Evolutionary conservation across 2,113 vertebrate species (phyloP).

Genomic region (Mixornis gularis): DNA sequence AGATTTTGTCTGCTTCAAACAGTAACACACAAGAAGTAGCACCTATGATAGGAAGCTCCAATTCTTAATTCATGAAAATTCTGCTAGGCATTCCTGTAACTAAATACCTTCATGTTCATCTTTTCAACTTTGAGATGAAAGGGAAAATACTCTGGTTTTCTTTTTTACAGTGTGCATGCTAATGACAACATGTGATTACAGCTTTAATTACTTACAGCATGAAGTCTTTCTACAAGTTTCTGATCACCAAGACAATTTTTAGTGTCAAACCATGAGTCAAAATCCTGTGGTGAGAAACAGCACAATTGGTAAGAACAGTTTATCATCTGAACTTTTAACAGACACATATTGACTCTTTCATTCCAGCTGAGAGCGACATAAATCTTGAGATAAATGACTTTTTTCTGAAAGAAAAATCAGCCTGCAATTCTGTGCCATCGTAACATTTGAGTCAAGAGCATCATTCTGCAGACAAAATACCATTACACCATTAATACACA

Average conservation of each 20-base stretch:
- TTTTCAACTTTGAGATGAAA: not conserved
- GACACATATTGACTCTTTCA: not conserved
- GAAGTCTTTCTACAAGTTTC: slow-evolving; percentile 88
- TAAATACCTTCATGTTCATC: not conserved
- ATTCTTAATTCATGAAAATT: not conserved
- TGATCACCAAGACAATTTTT: slow-evolving; percentile 91
- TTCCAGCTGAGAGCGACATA: not conserved
- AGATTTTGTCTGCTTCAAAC: not conserved
- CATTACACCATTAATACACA: not conserved
- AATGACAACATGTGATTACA: not conserved
- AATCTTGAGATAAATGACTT: not conserved
- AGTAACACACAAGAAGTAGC: not conserved
- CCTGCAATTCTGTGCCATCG: not conserved
- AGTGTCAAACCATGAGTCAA: slow-evolving; percentile 91
- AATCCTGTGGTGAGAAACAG: slow-evolving; percentile 74
- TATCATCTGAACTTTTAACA: not conserved
- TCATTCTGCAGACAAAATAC: not conserved
- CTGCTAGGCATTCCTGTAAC: not conserved
- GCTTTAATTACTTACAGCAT: slow-evolving; percentile 77
- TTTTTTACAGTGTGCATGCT: not conserved
- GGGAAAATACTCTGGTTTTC: not conserved
- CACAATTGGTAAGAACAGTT: not conserved
- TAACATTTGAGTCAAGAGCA: not conserved
- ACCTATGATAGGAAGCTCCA: not conserved
- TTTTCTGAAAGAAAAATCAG: not conserved